Conservation (phyloP, 2,797 vertebrate genomes). For the Sebastes cheni region DNA sequence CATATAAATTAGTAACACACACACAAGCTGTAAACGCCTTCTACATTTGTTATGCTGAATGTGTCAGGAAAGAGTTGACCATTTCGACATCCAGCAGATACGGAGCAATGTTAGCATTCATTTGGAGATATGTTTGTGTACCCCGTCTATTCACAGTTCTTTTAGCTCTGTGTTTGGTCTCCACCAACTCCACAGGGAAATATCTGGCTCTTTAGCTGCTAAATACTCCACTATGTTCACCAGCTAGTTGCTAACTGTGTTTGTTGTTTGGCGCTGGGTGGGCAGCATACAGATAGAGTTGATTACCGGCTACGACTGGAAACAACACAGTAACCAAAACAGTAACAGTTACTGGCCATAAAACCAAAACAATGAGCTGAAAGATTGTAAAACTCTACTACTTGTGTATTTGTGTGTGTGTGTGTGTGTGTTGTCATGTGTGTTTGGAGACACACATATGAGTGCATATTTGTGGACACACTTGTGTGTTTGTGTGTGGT, state of each 20-base stretch:
- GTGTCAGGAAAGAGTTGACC: background rate
- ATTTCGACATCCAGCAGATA: background rate
- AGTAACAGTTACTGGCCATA: background rate
- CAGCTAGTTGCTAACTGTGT: background rate
- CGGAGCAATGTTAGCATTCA: background rate
- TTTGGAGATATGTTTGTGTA: background rate
- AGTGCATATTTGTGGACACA: constrained; percentile 23
- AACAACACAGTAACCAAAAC: background rate
- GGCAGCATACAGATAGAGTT: background rate
- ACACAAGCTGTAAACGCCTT: background rate
- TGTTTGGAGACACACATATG: background rate
- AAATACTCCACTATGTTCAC: background rate
- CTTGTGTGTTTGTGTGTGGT: constrained; percentile 63
- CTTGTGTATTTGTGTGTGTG: constrained; percentile 15
- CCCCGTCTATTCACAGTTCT: background rate
- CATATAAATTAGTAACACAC: background rate
- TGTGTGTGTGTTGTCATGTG: constrained; percentile 23
- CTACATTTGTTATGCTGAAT: background rate
- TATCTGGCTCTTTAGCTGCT: background rate
- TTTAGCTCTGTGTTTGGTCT: background rate
- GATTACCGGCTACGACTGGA: background rate
- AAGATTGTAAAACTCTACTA: background rate
- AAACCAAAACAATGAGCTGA: background rate
- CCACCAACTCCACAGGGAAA: background rate
- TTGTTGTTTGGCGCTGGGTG: background rate